phyloP scores from a whole-genome alignment of 92 coral and sea anemone species.

The Metridium senile region DNA sequence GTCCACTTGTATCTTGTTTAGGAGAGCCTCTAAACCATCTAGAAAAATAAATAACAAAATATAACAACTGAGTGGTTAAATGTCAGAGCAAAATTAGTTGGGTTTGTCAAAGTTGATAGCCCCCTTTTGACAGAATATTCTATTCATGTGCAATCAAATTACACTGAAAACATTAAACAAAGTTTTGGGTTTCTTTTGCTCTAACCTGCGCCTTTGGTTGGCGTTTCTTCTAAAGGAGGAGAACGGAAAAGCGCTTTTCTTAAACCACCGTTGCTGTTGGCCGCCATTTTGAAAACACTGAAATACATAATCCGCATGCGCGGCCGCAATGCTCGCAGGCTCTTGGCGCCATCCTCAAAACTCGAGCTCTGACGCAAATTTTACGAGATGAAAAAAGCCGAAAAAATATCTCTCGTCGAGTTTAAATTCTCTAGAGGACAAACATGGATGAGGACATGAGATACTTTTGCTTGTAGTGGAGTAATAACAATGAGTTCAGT shows the following conservation, averaged over 20 bases:
- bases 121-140: no score
- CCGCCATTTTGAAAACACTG: constrained; percentile 73
- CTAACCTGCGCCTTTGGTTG: constrained; percentile 69
- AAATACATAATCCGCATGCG: constrained; percentile 36
- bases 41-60: constrained; percentile 2
- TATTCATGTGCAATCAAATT: background rate
- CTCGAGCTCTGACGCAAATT: constrained; percentile 3
- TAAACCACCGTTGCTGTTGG: constrained; percentile 31
- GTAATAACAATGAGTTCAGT: constrained; percentile 63
- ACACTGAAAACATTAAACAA: background rate
- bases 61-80: background rate
- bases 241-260: constrained; percentile 93
- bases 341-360: constrained; percentile 86
- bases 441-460: constrained; percentile 5
- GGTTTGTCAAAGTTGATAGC: no score
- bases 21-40: constrained; percentile 78
- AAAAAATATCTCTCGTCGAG: constrained; percentile 4
- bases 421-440: background rate
- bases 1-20: constrained; percentile 93
- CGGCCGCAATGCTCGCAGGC: constrained; percentile 23
- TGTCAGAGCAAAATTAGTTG: no score
- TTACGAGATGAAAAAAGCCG: background rate
- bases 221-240: constrained; percentile 48
- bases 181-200: background rate
- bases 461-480: background rate